Base-by-base conservation (phyloP, 2,888 invertebrate genomes). In the Callyntrura guangdongensis region DNA sequence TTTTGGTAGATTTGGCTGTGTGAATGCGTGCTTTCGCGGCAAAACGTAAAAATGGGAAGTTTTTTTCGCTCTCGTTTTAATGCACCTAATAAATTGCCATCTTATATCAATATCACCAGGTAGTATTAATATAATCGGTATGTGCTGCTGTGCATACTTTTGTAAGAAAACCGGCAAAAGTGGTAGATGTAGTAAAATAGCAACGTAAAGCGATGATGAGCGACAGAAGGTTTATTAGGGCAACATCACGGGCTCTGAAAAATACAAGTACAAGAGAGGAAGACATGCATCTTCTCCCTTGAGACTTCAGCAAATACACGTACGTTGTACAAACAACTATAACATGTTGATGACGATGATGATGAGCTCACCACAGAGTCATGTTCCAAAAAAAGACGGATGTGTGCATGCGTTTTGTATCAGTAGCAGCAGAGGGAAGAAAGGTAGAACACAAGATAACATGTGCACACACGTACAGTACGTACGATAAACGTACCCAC, bases 211-310 rank as follows among this genome's bases (percentile, higher is more conserved):
- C 47, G 17, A 8, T 45, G 27, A 53, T 45, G 27, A 53, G 67
- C 86, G 90, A 86, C 90, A 90, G 86, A 86, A 86, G 90, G 90
- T 90, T 90, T 90, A 90, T 90, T 90, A 90, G 86, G 86, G 72
- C 89, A 90, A 79, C 36, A 36, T 36, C 36, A 36, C 6, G 36
- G 36, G 6, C 36, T n/a, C n/a, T 36, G 36, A 72, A 84, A 64
- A 49, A 9, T 27, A 59, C 45, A 17, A 82, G 61, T 61, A 56
- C 2, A 61, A 64, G 22, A 82, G 72, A 90, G 90, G 90, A 86
- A 90, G 90, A 90, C 90, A 90, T 90, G 90, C 82, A 90, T 90
- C 90, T 90, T 90, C 90, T 90, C 86, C 53, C 53, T 69, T 27
- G 12, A 49, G 6, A 59, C 74, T n/a, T 12, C 27, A 27, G 25